These are phyloP conservation scores for Phaedon cochleariae DNA, from an alignment of 2,888 invertebrate genomes.

Conservation along the genomic window DNA sequence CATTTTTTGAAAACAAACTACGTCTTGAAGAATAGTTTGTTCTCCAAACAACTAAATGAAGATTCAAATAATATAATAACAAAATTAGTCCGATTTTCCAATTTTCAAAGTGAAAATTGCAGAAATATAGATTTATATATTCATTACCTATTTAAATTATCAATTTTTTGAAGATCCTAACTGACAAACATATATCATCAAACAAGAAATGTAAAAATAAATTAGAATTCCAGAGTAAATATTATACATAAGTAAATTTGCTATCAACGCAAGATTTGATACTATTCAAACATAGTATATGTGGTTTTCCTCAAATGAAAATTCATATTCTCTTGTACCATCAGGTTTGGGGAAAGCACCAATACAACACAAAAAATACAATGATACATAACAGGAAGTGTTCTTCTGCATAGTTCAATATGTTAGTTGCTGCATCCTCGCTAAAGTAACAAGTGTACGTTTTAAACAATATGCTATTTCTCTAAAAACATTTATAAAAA, in stretches of 20 bases:
- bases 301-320: conserved; percentile 32
- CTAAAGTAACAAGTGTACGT: conserved; percentile 63
- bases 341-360: conserved; percentile 60
- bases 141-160: too few relatives aligned
- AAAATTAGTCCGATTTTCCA: too few relatives aligned
- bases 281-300: conserved; percentile 20
- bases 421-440: conserved; percentile 61
- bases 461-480: conserved; percentile 61
- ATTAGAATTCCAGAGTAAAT: not conserved
- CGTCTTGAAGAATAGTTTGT: not conserved
- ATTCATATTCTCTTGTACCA: conserved; percentile 33
- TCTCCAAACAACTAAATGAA: not conserved
- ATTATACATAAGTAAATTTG: not conserved
- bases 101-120: too few relatives aligned
- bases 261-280: not conserved
- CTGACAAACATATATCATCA: too few relatives aligned
- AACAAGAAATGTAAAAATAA: too few relatives aligned
- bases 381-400: conserved; percentile 45
- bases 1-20: not conserved
- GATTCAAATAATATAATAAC: too few relatives aligned
- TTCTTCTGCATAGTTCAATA: conserved; percentile 53
- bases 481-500: conserved; percentile 64
- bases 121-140: too few relatives aligned
- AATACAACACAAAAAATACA: conserved; percentile 55
- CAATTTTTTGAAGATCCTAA: too few relatives aligned